Percentiles rank a stretch among this genome's conserved stretches.
Evolutionary conservation across 2,888 invertebrate genomes (phyloP).

Genomic region (Chymomyza fuscimana): DNA sequence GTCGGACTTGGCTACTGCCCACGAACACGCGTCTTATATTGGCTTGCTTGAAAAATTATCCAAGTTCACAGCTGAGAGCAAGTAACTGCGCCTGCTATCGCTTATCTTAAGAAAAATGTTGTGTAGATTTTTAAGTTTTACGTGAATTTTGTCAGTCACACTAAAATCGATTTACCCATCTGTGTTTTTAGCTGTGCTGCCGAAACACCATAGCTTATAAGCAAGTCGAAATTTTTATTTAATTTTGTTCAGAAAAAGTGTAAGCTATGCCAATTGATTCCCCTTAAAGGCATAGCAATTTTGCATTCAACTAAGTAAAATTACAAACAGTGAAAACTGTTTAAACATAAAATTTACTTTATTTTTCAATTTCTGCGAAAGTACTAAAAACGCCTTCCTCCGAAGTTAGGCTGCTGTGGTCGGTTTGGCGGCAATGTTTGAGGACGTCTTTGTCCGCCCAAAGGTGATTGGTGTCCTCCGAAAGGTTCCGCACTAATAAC

Average conservation of each 20-base stretch:
- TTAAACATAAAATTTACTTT: background rate
- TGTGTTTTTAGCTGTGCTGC: conserved; percentile 41
- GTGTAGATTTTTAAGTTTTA: conserved; percentile 60
- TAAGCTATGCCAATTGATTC: conserved; percentile 22
- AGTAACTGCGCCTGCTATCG: conserved; percentile 43
- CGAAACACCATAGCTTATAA: conserved; percentile 37
- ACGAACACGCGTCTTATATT: conserved; percentile 96
- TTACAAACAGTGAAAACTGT: background rate
- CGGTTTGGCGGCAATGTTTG: conserved; percentile 43
- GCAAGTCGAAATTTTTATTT: conserved; percentile 34
- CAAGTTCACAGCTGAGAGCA: conserved; percentile 87
- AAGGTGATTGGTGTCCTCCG: background rate
- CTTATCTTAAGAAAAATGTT: conserved; percentile 49
- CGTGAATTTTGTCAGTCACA: conserved; percentile 8
- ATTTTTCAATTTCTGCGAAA: background rate
- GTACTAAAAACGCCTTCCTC: background rate
- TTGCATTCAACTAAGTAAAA: conserved; percentile 1
- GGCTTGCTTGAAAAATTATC: conserved; percentile 90
- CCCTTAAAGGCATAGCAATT: conserved; percentile 14
- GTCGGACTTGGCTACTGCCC: conserved; percentile 92
- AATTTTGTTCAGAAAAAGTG: conserved; percentile 24
- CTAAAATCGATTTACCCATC: conserved; percentile 40
- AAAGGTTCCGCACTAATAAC: conserved; percentile 22
- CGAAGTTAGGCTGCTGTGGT: conserved; percentile 23
- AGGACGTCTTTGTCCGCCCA: conserved; percentile 25